Evolutionary conservation across 2,113 vertebrate species (phyloP), one percentile per base, ranked within the genome.

Genomic region (Paradoxurus hermaphroditus): DNA sequence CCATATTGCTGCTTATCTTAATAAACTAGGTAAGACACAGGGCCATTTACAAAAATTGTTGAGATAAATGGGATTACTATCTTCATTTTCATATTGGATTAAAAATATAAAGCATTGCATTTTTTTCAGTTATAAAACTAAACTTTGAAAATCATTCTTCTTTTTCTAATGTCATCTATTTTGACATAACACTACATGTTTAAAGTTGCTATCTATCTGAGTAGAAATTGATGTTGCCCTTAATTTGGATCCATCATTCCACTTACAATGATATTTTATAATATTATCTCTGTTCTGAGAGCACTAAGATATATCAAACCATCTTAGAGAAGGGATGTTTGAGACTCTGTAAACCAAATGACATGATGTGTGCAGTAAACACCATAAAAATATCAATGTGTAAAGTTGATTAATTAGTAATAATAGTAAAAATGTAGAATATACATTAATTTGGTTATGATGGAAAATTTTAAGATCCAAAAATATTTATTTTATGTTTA

Each of bases 241-340:
- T 96, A 93, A 95, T 97, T 97, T 93, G 73, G 41, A 96, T 96
- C 46, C 62, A 63, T 94, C 84, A 87, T 94, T 91, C 36, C 15
- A 51, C 19, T 49, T 46, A 63, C 27, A 78, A 1, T 86, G 77
- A 56, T 95, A 27, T 84, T 83, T 97, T 83, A 91, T 79, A 87
- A 44, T 73, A 62, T 70, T 68, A 90, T 53, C 68, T 92, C 53
- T 86, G 9, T 56, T 86, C 44, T 11, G 41, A 53, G 62, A 86
- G 13, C 21, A 15, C 16, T 78, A 84, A 83, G 9, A 68, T 86
- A 72, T 90, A 62, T 93, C 34, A 86, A 41, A n/a, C 15, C 29
- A 27, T 91, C 51, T 51, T 75, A 53, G 75, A 82, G 53, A 83
- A 83, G 51, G 77, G 14, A 53, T 19, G 0, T 39, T 91, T 78